Conservation (phyloP, 2,113 vertebrate species). For the Ancistrus triradiatus region DNA sequence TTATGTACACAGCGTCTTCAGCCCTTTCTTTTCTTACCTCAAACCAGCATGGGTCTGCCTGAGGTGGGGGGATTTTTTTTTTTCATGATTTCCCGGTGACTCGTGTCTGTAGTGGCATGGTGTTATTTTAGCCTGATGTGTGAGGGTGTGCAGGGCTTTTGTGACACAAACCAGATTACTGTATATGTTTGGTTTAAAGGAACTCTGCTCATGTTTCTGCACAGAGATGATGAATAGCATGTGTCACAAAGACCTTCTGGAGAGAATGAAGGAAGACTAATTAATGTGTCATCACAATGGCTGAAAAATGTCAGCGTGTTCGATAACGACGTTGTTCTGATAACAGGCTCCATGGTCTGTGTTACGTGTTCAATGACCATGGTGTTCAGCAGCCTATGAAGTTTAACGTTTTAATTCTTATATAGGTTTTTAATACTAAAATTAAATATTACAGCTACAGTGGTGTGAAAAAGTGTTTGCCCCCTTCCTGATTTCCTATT, state of each 20-base stretch:
- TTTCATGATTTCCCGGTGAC: constrained; percentile 35
- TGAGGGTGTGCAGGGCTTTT: constrained; percentile 34
- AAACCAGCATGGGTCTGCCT: constrained; percentile 13
- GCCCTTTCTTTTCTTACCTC: neutral
- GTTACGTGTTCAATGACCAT: too few species aligned
- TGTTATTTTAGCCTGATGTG: constrained; percentile 16
- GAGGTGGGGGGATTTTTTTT: constrained; percentile 34
- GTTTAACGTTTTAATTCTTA: too few species aligned
- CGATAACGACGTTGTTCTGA: too few species aligned
- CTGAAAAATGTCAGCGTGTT: too few species aligned
- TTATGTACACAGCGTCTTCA: neutral
- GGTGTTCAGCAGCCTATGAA: too few species aligned
- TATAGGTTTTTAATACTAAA: too few species aligned
- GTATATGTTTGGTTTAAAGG: constrained; percentile 40
- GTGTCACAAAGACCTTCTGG: neutral
- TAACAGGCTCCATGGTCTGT: too few species aligned
- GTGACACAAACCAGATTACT: constrained; percentile 42
- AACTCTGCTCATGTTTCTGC: constrained; percentile 12
- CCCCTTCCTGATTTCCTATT: too few species aligned
- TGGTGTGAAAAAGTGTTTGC: too few species aligned
- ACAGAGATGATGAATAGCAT: neutral
- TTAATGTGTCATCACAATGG: neutral
- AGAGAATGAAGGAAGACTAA: neutral
- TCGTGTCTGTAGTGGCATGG: neutral
- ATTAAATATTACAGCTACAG: too few species aligned